Conservation (phyloP, 23 tunicate genomes). For the Trididemnum nubilum region DNA sequence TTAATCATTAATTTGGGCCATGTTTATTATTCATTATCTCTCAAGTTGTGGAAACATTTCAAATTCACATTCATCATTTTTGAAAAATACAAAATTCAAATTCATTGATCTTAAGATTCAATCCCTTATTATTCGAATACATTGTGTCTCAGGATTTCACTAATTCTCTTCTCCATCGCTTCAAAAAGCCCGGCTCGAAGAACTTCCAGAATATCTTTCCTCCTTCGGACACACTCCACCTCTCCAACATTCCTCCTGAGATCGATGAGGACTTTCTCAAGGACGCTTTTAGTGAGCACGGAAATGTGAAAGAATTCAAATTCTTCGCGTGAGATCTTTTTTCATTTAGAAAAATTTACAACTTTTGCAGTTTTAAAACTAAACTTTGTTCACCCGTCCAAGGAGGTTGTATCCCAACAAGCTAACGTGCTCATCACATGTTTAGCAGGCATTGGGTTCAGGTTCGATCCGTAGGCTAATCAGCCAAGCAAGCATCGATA, state of each 20-base stretch:
- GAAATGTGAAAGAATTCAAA: constrained; percentile 79
- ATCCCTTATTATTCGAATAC: too few relatives aligned
- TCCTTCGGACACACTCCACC: constrained; percentile 91
- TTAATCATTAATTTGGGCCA: too few relatives aligned
- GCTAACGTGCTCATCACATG: too few relatives aligned
- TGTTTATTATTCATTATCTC: too few relatives aligned
- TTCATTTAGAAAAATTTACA: background rate
- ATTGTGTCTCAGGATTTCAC: constrained; percentile 95
- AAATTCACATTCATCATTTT: too few relatives aligned
- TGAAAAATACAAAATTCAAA: too few relatives aligned
- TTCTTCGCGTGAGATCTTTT: constrained; percentile 88
- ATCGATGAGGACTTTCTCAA: constrained; percentile 68
- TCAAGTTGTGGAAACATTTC: too few relatives aligned
- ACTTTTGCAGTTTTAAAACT: background rate
- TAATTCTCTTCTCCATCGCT: constrained; percentile 86
- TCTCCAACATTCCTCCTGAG: constrained; percentile 90
- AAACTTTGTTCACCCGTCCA: background rate
- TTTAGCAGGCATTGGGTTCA: too few relatives aligned
- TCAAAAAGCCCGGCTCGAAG: constrained; percentile 99
- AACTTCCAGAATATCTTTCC: constrained; percentile 97
- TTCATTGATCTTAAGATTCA: too few relatives aligned
- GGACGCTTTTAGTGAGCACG: constrained; percentile 50
- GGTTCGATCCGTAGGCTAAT: too few relatives aligned
- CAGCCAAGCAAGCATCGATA: too few relatives aligned
- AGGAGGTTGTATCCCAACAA: too few relatives aligned